Evolutionary conservation across 2,113 vertebrate species (phyloP).

Genomic region (Acinonyx jubatus): DNA sequence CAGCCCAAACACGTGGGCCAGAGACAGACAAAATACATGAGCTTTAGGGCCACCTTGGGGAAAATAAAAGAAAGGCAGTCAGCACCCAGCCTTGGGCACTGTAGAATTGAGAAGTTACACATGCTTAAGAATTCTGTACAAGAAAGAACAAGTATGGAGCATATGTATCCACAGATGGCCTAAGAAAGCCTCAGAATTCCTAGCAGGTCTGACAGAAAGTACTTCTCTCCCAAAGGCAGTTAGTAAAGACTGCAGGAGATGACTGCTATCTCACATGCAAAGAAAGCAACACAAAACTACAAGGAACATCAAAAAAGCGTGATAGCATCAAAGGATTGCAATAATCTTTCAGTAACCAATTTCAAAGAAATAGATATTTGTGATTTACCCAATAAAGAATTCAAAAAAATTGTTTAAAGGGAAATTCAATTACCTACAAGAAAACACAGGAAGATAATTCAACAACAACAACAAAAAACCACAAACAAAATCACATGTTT

Average conservation of each 20-base stretch:
- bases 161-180: neutral
- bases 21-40: neutral
- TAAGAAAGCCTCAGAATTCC: slow-evolving; percentile 4
- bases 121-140: neutral
- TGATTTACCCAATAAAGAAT: neutral
- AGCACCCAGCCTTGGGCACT: neutral
- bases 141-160: neutral
- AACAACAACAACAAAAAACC: neutral
- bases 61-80: neutral
- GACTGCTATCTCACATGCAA: neutral
- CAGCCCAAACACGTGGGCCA: neutral
- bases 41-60: neutral
- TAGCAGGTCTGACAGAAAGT: neutral
- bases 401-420: neutral
- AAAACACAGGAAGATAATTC: neutral
- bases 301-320: neutral
- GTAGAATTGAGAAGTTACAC: neutral
- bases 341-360: neutral
- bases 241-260: neutral
- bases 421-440: neutral
- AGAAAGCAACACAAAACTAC: neutral
- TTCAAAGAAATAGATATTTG: neutral
- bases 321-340: neutral
- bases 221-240: neutral
- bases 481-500: neutral